Conservation (phyloP, 2,888 invertebrate species). For the Lysandra bellargus region DNA sequence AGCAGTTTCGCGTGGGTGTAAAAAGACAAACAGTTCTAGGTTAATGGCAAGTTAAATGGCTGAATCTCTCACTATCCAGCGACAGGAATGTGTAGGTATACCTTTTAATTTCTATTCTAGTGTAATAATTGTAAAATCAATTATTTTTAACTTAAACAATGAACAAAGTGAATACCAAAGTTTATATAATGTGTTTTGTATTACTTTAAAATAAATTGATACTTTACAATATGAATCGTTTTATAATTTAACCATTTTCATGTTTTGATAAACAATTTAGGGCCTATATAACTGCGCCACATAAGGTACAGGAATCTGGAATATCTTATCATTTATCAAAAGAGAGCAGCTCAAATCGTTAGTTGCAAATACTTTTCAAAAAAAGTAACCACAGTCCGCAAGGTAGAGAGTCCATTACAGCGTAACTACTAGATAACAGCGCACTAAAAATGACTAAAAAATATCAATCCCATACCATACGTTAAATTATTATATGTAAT, state of each 20-base stretch:
- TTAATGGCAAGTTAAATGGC: neutral
- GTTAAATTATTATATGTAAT: too few species aligned
- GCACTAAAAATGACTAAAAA: too few species aligned
- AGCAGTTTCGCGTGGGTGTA: neutral
- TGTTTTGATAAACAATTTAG: too few species aligned
- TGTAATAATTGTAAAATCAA: conserved; percentile 6
- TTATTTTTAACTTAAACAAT: conserved; percentile 26
- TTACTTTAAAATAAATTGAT: conserved; percentile 65
- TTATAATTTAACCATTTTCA: conserved; percentile 36
- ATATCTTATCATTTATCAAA: too few species aligned
- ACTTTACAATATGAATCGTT: conserved; percentile 53
- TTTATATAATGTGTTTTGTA: conserved; percentile 54
- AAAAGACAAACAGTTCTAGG: neutral
- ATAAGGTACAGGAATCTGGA: too few species aligned
- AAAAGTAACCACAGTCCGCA: too few species aligned
- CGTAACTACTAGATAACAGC: too few species aligned
- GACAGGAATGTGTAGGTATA: neutral
- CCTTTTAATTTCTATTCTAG: neutral
- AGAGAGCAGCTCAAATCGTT: too few species aligned
- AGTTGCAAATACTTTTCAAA: too few species aligned
- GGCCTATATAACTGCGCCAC: too few species aligned
- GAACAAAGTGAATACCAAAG: conserved; percentile 50
- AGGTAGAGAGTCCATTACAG: too few species aligned
- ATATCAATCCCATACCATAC: too few species aligned
- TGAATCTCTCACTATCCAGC: neutral